These are phyloP conservation scores for Sarcoramphus papa DNA, from an alignment of 2,797 vertebrate genomes.

Conservation along the genomic window DNA sequence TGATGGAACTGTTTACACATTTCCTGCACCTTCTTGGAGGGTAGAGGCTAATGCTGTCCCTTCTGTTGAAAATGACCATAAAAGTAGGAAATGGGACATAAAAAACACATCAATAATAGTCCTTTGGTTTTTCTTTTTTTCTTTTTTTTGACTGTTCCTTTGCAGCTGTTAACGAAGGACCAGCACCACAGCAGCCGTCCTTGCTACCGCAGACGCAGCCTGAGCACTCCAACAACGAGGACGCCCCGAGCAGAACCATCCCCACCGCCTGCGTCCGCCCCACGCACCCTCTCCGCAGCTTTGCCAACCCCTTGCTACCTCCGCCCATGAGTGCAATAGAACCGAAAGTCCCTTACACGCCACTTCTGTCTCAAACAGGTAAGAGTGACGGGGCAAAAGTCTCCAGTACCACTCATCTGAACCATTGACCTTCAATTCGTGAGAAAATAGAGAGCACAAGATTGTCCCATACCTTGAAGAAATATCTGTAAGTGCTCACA, in stretches of 20 bases:
- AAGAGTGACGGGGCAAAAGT: not conserved
- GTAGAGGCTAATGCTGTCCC: not conserved
- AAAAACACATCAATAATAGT: not conserved
- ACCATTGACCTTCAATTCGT: rapidly evolving
- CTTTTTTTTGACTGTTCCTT: not conserved
- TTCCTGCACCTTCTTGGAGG: not conserved
- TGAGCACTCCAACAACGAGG: slow-evolving; percentile 78
- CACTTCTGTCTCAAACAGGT: slow-evolving; percentile 87
- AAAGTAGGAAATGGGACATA: not conserved
- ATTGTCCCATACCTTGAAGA: not conserved
- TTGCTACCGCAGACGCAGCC: slow-evolving; percentile 73
- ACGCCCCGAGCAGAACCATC: slow-evolving; percentile 81
- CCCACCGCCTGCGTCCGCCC: slow-evolving; percentile 91
- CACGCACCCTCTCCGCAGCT: slow-evolving; percentile 89
- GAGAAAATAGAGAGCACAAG: not conserved
- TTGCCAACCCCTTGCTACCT: slow-evolving; percentile 89
- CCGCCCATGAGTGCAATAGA: slow-evolving; percentile 90
- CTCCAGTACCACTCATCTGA: not conserved
- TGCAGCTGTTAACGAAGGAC: slow-evolving; percentile 73
- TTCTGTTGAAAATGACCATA: not conserved
- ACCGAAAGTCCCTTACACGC: slow-evolving; percentile 87
- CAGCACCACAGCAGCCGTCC: slow-evolving; percentile 74
- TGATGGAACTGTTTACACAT: not conserved
- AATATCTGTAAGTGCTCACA: not conserved
- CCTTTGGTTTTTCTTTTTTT: not conserved